These are phyloP conservation scores for Actinopyga echinites DNA, from an alignment of 53 echinoderm and acorn worm species.

Conservation along the genomic window DNA sequence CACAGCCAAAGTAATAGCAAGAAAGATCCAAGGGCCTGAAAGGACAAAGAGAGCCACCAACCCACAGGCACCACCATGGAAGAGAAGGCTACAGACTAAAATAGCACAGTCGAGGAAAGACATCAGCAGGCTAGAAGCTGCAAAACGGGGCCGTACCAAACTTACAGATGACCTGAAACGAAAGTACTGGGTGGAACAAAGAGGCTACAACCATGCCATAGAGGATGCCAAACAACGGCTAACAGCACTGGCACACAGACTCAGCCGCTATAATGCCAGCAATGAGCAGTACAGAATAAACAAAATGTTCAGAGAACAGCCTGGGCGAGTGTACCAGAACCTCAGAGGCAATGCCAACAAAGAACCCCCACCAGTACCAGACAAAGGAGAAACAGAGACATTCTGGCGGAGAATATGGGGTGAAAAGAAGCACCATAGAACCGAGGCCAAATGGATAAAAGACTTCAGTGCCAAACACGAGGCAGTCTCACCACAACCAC, in stretches of 20 bases:
- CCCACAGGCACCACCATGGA: neutral
- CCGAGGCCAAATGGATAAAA: slow-evolving; percentile 2
- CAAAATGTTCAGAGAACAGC: too few relatives aligned
- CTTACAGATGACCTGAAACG: neutral
- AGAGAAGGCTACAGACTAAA: too few relatives aligned
- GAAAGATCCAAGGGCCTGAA: neutral
- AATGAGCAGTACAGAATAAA: too few relatives aligned
- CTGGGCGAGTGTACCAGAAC: neutral
- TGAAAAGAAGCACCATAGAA: neutral
- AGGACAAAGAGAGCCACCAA: neutral
- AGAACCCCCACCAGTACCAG: neutral
- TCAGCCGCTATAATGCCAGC: too few relatives aligned
- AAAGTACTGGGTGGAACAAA: too few relatives aligned
- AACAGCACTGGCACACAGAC: slow-evolving; percentile 18
- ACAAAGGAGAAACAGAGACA: neutral
- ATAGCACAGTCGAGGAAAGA: too few relatives aligned
- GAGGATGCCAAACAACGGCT: slow-evolving; percentile 20
- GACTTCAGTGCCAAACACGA: too few relatives aligned
- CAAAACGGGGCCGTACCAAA: neutral
- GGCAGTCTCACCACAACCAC: slow-evolving; percentile 20
- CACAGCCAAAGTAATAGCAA: slow-evolving; percentile 5
- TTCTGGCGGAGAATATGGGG: neutral
- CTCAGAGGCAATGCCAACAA: neutral
- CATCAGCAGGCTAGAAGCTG: neutral
- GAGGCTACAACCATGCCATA: slow-evolving; percentile 25